Evolutionary conservation across 2,113 vertebrate species (phyloP), one percentile per base, ranked within the genome.

Genomic region (Gambusia affinis): DNA sequence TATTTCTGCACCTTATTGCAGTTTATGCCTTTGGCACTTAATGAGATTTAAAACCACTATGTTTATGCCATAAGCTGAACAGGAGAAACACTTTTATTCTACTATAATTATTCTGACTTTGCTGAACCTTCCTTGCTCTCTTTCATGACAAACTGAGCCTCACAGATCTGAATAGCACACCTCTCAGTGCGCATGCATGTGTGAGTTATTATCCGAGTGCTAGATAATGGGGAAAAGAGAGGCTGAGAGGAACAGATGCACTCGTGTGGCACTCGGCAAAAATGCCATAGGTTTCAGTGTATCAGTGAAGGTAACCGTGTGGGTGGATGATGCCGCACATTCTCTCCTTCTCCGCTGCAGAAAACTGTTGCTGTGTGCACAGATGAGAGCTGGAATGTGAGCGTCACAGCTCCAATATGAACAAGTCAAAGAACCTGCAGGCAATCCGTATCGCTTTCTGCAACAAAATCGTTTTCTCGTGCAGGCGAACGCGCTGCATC

Each of bases 251-350:
- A 81, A 70, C 37, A 30, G 76, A 82, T 29, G 72, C 76, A 70
- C 85, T 85, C 71, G 69, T 82, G 78, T 75, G 78, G 82, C 81
- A 78, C 86, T 87, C 67, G 47, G 79, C 30, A 79, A 82, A 85
- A 80, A 82, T 64, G 78, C 64, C 73, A 76, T 47, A 73, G 76
- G 70, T 86, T 89, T 86, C 72, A 85, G 79, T 78, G 78, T 74
- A 82, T 78, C 80, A 78, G 80, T 83, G 79, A 83, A 88, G 88
- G 91, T 90, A 76, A 87, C 67, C 54, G 75, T 66, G 88, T 90
- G 83, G 92, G 87, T 60, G 87, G 83, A 88, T 89, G 86, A 84
- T 67, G 60, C 57, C 63, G 24, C 76, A 78, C 81, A 86, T 82
- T 76, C 54, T 83, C 73, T 80, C 81, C 69, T 80, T 70, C 79